phyloP scores from a whole-genome alignment of 2,888 invertebrate genomes.

The Tipula vernalis region DNA sequence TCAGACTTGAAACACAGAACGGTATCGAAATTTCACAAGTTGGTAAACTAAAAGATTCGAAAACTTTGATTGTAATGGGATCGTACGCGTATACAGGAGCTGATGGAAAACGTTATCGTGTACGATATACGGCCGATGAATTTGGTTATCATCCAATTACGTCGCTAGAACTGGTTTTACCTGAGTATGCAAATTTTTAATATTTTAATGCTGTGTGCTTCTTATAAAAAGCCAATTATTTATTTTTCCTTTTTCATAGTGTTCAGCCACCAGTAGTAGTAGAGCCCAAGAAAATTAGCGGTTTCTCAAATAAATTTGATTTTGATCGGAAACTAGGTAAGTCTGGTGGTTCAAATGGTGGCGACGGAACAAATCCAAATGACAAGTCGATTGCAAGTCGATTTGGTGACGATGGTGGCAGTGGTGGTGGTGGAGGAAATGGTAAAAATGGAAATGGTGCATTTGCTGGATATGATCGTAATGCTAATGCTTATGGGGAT shows the following conservation, averaged over 20 bases:
- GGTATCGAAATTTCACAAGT: constrained; percentile 33
- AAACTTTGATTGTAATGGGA: constrained; percentile 35
- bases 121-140: constrained; percentile 34
- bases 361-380: neutral
- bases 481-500: neutral
- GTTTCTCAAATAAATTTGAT: neutral
- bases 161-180: constrained; percentile 33
- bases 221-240: neutral
- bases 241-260: neutral
- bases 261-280: neutral
- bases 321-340: neutral
- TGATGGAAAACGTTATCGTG: constrained; percentile 33
- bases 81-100: constrained; percentile 35
- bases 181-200: constrained; percentile 21
- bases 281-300: neutral
- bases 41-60: constrained; percentile 33
- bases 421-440: neutral
- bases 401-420: neutral
- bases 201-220: neutral
- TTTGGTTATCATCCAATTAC: constrained; percentile 35
- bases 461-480: neutral
- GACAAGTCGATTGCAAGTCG: neutral
- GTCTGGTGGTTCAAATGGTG: neutral
- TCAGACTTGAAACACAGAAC: constrained; percentile 32
- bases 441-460: neutral